Percentiles rank a stretch among this genome's conserved stretches.
Evolutionary conservation across 1,140 invertebrate genomes (phyloP).

Genomic region (Ostrea denselamellosa): DNA sequence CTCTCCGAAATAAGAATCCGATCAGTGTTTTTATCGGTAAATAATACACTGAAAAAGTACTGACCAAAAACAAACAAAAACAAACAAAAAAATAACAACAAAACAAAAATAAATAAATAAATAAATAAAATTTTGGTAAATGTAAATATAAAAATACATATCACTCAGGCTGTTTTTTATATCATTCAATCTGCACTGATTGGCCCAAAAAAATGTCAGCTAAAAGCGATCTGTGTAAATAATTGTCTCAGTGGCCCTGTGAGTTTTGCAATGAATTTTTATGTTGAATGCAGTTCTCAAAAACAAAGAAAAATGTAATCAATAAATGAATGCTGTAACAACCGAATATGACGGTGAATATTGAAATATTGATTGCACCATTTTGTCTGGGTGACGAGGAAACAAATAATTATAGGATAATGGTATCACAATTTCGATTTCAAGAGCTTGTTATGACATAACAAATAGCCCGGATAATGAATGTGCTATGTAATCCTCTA

Average conservation of each 20-base stretch:
- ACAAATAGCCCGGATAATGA: not conserved
- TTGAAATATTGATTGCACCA: not conserved
- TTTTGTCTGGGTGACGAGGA: slow-evolving; percentile 6
- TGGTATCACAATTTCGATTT: slow-evolving; percentile 16
- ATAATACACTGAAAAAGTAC: too few relatives aligned
- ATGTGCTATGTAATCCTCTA: not conserved
- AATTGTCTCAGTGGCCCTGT: not conserved
- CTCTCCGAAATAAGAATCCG: too few relatives aligned
- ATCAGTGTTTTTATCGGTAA: too few relatives aligned
- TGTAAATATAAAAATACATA: too few relatives aligned
- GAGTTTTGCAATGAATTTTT: not conserved
- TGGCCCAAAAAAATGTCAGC: not conserved
- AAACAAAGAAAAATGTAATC: not conserved
- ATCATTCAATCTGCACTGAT: not conserved
- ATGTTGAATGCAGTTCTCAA: not conserved
- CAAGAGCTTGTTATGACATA: slow-evolving; percentile 1
- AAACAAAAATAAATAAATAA: too few relatives aligned
- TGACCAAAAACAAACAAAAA: too few relatives aligned
- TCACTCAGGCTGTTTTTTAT: too few relatives aligned
- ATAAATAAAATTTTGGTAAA: too few relatives aligned
- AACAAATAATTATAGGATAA: slow-evolving; percentile 35
- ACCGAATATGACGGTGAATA: not conserved
- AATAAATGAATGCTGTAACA: slow-evolving; percentile 3
- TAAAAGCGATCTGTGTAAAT: not conserved
- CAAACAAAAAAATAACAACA: too few relatives aligned